phyloP scores from a whole-genome alignment of 2,888 invertebrate species.

The Drosophila anceps region DNA sequence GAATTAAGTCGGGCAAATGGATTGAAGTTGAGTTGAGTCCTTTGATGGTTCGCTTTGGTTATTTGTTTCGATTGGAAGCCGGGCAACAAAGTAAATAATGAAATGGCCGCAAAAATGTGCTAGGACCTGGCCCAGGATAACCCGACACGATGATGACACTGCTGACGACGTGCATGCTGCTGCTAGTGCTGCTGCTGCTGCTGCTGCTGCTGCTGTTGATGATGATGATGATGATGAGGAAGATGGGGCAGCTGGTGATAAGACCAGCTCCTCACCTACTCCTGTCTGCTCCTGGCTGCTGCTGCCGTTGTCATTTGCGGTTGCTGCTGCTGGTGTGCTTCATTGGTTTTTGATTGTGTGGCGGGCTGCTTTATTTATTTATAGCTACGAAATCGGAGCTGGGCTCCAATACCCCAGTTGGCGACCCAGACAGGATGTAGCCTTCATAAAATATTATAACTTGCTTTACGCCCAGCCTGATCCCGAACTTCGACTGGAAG shows the following conservation, averaged over 20 bases:
- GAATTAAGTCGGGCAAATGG: constrained; percentile 40
- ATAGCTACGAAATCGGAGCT: constrained; percentile 56
- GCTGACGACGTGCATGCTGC: background rate
- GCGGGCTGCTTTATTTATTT: constrained; percentile 77
- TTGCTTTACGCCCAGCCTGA: constrained; percentile 43
- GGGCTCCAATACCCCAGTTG: constrained; percentile 11
- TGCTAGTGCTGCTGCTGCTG: background rate
- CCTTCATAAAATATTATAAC: constrained; percentile 71
- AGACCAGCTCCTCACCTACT: constrained; percentile 8
- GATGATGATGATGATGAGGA: background rate
- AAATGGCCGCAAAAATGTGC: constrained; percentile 26
- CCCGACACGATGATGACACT: constrained; percentile 15
- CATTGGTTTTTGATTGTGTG: constrained; percentile 77
- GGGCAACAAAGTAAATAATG: constrained; percentile 47
- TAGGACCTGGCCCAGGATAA: constrained; percentile 17
- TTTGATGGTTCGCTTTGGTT: constrained; percentile 40
- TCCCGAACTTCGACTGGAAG: constrained; percentile 42
- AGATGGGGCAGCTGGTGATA: constrained; percentile 27
- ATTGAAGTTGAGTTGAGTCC: constrained; percentile 18
- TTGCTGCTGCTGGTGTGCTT: constrained; percentile 67
- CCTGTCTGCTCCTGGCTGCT: constrained; percentile 12
- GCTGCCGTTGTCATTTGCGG: constrained; percentile 64
- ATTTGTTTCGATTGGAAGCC: constrained; percentile 52
- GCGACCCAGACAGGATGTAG: constrained; percentile 24
- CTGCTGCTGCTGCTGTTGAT: background rate